Evolutionary conservation across 2,113 vertebrate genomes (phyloP), one percentile per base, ranked within the genome.

Genomic region (Gobio gobio): DNA sequence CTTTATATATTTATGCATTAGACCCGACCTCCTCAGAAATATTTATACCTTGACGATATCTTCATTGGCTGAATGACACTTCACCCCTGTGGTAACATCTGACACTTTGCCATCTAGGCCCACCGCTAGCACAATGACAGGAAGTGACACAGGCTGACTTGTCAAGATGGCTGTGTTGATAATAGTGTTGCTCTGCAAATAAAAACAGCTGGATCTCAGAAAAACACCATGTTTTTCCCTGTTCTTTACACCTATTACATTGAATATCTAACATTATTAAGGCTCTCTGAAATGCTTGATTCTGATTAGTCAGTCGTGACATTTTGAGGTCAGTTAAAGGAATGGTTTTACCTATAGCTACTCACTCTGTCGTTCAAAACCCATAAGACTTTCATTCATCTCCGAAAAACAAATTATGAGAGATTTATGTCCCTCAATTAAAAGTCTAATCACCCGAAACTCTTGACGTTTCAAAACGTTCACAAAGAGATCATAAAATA

Each of bases 151-250:
- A 0, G 93, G 94, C 63, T 94, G 94, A 75, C 95, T 96, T 0
- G 95, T 98, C 83, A 99, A 95, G 26, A 99, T 93, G 14, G 97
- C 98, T 0, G 97, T 99, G 89, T 99, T 99, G 91, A 99, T 91
- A 84, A 95, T 90, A 0, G 64, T 93, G 84, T 90, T 91, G 68
- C 89, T 92, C 94, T 95, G 91, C 68, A 29, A 74, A 86, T 45
- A 16, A 43, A 43, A 5, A 63, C 18, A 81, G 40, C 3, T 58
- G 22, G 7, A 18, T 10, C 13, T 70, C 36, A 12, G 20, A n/a
- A 70, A 70, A 51, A n/a, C 20, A 12, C 2, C 7, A 5, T 12
- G 20, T 43, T 43, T 10, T 36, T 43, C 43, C 66, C 36, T 22
- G 36, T 43, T 43, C 36, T 43, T 43, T n/a, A 70, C 66, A 43